Evolutionary conservation across 2,888 invertebrate genomes (phyloP).

Genomic region (Brachylomia viminalis): DNA sequence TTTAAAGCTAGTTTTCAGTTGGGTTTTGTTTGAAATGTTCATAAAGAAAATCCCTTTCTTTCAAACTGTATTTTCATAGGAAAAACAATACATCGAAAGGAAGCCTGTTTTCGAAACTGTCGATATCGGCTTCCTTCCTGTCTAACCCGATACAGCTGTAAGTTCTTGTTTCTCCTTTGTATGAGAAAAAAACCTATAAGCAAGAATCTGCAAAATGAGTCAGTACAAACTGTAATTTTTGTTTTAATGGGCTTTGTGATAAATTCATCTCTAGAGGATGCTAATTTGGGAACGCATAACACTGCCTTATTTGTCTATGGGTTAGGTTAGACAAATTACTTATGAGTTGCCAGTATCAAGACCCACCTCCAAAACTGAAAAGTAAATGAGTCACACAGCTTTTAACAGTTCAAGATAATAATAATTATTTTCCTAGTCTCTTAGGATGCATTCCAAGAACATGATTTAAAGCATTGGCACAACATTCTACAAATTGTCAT

Average conservation of each 20-base stretch:
- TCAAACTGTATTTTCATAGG: too few relatives aligned
- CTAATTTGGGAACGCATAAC: background rate
- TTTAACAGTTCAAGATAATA: constrained; percentile 22
- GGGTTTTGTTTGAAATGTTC: background rate
- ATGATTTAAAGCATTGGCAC: constrained; percentile 67
- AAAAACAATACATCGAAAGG: too few relatives aligned
- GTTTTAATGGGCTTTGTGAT: background rate
- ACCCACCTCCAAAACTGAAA: constrained; percentile 25
- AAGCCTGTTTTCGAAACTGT: background rate
- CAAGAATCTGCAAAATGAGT: background rate
- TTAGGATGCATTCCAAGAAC: constrained; percentile 65
- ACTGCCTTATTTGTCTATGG: background rate
- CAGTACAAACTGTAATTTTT: background rate
- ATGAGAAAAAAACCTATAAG: background rate
- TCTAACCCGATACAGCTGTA: background rate
- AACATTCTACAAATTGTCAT: constrained; percentile 53
- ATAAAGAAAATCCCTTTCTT: background rate
- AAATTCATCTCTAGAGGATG: background rate
- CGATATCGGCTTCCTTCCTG: background rate
- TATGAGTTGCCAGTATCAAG: constrained; percentile 15
- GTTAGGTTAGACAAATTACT: background rate
- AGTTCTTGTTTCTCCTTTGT: background rate
- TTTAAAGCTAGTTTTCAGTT: background rate
- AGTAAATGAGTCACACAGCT: constrained; percentile 35
- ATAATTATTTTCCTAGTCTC: constrained; percentile 30